These are phyloP conservation scores for Morus bassanus DNA, from an alignment of 2,797 vertebrate genomes.

Conservation along the genomic window DNA sequence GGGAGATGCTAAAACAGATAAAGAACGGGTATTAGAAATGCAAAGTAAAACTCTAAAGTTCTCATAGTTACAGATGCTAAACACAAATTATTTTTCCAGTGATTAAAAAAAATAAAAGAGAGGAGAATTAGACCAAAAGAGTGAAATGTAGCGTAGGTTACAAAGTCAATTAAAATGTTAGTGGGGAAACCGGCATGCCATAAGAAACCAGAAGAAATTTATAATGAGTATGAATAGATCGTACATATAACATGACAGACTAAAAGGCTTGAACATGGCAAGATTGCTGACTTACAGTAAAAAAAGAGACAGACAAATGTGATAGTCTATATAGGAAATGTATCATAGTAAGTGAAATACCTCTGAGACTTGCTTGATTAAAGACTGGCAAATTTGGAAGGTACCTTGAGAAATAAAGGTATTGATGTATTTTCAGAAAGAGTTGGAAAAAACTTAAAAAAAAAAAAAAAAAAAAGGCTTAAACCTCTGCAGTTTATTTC, in stretches of 20 bases:
- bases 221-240: background rate
- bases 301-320: background rate
- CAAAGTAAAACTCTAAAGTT: conserved; percentile 51
- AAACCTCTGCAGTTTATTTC: background rate
- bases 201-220: conserved; percentile 1
- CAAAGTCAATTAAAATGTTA: background rate
- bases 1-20: conserved; percentile 62
- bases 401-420: background rate
- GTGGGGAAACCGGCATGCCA: background rate
- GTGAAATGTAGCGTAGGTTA: background rate
- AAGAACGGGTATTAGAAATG: conserved; percentile 47
- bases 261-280: background rate
- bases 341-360: background rate
- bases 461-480: background rate
- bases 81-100: conserved; percentile 19
- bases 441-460: background rate
- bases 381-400: background rate
- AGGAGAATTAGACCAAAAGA: background rate
- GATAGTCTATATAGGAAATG: background rate
- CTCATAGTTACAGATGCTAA: conserved; percentile 49
- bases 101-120: background rate
- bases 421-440: background rate
- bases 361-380: background rate
- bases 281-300: background rate
- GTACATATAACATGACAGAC: background rate